These are phyloP conservation scores for Pomacea maculata DNA, from an alignment of 1,140 invertebrate species.

Conservation along the genomic window DNA sequence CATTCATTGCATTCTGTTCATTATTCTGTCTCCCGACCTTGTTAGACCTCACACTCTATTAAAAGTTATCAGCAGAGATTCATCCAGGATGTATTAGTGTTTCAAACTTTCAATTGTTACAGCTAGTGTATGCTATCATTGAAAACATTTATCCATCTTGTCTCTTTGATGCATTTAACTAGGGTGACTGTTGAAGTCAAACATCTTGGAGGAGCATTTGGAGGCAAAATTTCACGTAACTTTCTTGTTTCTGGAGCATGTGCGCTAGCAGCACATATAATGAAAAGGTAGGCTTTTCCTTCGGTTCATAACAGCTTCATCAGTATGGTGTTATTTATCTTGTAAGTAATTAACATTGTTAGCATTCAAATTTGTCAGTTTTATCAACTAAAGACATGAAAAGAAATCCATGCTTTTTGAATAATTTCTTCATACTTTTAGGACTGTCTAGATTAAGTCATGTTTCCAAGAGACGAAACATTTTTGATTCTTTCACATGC, in stretches of 20 bases:
- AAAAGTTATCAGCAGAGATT: neutral
- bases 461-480: too few species aligned
- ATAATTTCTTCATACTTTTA: neutral
- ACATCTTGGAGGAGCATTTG: constrained; percentile 60
- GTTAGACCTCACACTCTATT: neutral
- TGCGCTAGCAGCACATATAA: constrained; percentile 55
- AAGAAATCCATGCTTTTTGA: too few species aligned
- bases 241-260: constrained; percentile 41
- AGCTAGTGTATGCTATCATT: neutral
- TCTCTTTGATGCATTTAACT: neutral
- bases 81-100: neutral
- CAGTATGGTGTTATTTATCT: too few species aligned
- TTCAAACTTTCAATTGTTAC: neutral
- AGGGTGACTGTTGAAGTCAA: constrained; percentile 42
- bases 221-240: constrained; percentile 52
- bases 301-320: neutral
- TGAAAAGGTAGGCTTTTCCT: constrained; percentile 26
- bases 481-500: neutral
- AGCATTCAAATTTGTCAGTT: too few species aligned
- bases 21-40: too few species aligned
- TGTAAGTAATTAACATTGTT: too few species aligned
- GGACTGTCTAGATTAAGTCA: neutral
- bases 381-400: too few species aligned
- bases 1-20: too few species aligned
- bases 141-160: neutral